Percentiles rank a stretch among this genome's conserved stretches.
phyloP scores from a whole-genome alignment of 1,140 invertebrate genomes.

The Littorina saxatilis region DNA sequence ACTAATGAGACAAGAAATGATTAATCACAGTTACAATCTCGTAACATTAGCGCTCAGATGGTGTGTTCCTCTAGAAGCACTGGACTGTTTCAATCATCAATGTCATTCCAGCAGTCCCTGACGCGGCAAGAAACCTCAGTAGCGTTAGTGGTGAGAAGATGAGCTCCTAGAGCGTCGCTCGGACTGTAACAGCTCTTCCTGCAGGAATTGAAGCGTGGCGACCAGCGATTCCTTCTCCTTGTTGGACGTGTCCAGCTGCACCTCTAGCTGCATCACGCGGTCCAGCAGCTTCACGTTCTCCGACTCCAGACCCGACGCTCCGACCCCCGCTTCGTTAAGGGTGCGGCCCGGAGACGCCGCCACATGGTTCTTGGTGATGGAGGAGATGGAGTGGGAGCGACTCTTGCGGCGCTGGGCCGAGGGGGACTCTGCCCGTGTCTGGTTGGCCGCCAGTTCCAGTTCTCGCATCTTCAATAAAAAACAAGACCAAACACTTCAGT shows the following conservation, averaged over 20 bases:
- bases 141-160: slow-evolving; percentile 1
- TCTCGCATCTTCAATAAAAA: too few relatives aligned
- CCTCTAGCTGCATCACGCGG: slow-evolving; percentile 52
- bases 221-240: slow-evolving; percentile 66
- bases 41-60: too few relatives aligned
- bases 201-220: slow-evolving; percentile 64
- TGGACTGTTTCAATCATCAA: too few relatives aligned
- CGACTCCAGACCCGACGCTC: slow-evolving; percentile 22
- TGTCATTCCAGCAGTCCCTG: too few relatives aligned
- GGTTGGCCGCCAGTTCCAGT: neutral
- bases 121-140: too few relatives aligned
- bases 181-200: slow-evolving; percentile 66
- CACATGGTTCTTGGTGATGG: slow-evolving; percentile 11
- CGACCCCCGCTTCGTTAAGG: neutral
- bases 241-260: slow-evolving; percentile 51
- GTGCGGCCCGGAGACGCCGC: slow-evolving; percentile 4
- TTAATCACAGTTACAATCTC: too few relatives aligned
- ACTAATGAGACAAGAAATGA: too few relatives aligned
- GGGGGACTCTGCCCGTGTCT: neutral
- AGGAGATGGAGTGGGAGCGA: neutral
- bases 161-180: slow-evolving; percentile 47
- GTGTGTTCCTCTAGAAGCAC: too few relatives aligned
- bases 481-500: too few relatives aligned
- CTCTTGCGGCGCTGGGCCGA: neutral
- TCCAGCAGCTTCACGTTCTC: slow-evolving; percentile 60